Base-by-base conservation (phyloP, 2,888 invertebrate species). In the Crossocerus cetratus region DNA sequence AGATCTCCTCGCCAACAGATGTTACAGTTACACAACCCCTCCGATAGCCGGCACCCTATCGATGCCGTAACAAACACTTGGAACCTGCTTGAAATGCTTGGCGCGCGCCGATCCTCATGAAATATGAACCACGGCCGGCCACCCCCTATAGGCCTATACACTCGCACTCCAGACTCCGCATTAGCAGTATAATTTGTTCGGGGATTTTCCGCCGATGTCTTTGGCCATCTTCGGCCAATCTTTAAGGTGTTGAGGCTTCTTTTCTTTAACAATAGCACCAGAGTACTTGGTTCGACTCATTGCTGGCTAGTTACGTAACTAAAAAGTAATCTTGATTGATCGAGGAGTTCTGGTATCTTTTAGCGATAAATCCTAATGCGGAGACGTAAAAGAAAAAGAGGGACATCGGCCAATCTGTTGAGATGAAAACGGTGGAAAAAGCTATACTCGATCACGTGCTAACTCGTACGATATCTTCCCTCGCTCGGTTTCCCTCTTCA, bases 91-190 rank as follows among this genome's bases (percentile, higher is more conserved):
- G 69, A 79, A 81, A 84, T 80, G 59, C 72, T 77, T 70, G 82
- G 80, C 79, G 74, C 82, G 59, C 53, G 59, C 70, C 80, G 80
- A 78, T 82, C 78, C 85, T 87, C 88, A 86, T 87, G 86, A 87
- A 87, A 87, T 87, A 87, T 87, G 85, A 87, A 87, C 83, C 83
- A 78, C 78, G 72, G 69, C 70, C 66, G 73, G 56, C n/a, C n/a
- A n/a, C n/a, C n/a, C n/a, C n/a, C n/a, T n/a, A n/a, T n/a, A n/a
- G n/a, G n/a, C 78, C 65, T 43, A 45, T 58, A 62, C 67, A 71
- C 69, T 65, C 68, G 55, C 67, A 62, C 64, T 70, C 63, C 14
- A 42, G 55, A 44, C 44, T 69, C 58, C 61, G 62, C 14, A 57
- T 57, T 59, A 49, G 54, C 21, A 14, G 54, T 62, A 68, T 73